A percentile compares a stretch with the other conserved stretches of the same genome.
Conservation (phyloP, 2,113 vertebrate genomes). For the Parotia lawesii region DNA sequence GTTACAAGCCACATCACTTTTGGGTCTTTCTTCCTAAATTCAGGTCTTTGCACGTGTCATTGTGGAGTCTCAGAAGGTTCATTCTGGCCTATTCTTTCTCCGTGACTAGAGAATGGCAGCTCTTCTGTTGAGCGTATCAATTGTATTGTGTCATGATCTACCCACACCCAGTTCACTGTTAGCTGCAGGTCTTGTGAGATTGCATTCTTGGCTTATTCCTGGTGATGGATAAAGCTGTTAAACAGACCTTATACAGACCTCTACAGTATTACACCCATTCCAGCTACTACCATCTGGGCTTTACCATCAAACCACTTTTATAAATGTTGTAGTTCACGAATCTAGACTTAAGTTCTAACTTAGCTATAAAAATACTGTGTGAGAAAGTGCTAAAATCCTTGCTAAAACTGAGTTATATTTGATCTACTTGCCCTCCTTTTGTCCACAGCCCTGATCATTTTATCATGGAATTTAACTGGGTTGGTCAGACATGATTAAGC, state of each 20-base stretch:
- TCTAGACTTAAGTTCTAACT: background rate
- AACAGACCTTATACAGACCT: background rate
- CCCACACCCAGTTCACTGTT: background rate
- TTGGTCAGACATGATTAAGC: background rate
- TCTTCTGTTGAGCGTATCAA: background rate
- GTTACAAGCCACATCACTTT: fast-evolving
- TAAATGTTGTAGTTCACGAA: background rate
- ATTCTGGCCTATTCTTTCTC: background rate
- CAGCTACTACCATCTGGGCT: background rate
- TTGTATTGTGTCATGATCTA: background rate
- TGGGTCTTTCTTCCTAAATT: background rate
- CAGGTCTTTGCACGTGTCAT: background rate
- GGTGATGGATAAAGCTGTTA: background rate
- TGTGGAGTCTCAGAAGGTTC: background rate
- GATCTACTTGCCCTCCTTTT: background rate
- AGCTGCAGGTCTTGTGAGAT: background rate
- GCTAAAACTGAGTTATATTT: background rate
- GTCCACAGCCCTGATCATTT: background rate
- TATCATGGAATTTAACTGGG: background rate
- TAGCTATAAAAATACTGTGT: background rate
- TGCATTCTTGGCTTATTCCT: background rate
- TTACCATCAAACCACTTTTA: background rate
- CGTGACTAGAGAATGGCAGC: background rate
- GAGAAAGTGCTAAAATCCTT: background rate
- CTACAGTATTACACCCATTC: background rate